Evolutionary conservation across 2,113 vertebrate species (phyloP).

Genomic region (Sporophila hypoxantha): DNA sequence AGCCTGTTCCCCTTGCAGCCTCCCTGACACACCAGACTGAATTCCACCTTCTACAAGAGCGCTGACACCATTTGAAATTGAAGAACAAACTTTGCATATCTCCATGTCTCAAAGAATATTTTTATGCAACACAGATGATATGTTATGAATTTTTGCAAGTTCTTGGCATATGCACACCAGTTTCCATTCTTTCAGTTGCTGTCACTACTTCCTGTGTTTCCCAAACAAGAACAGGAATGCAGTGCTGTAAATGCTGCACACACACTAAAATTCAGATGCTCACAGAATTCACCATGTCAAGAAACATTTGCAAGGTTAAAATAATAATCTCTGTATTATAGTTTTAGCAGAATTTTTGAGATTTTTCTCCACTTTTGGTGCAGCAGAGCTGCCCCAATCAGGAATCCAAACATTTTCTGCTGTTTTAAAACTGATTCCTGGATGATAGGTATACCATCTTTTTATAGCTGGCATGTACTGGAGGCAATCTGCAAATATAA

Average conservation of each 20-base stretch:
- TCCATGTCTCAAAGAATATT: background rate
- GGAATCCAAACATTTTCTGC: background rate
- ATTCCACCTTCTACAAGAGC: background rate
- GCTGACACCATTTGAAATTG: background rate
- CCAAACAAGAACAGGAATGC: background rate
- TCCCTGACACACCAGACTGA: constrained; percentile 21
- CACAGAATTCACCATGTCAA: background rate
- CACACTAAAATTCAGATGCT: background rate
- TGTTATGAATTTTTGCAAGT: background rate
- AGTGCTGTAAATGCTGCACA: background rate
- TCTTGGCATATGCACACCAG: background rate
- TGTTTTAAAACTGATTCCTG: background rate
- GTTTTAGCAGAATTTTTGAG: background rate
- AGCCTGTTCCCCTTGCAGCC: constrained; percentile 31
- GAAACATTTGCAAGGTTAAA: background rate
- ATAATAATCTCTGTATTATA: background rate
- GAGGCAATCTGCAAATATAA: background rate
- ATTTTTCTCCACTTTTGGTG: background rate
- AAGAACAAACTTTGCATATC: background rate
- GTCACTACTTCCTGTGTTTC: background rate
- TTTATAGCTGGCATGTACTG: background rate
- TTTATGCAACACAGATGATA: background rate
- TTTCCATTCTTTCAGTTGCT: background rate
- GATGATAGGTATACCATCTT: background rate
- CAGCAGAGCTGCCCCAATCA: background rate